Evolutionary conservation across 2,797 vertebrate species (phyloP).

Genomic region (Gastrophryne carolinensis): DNA sequence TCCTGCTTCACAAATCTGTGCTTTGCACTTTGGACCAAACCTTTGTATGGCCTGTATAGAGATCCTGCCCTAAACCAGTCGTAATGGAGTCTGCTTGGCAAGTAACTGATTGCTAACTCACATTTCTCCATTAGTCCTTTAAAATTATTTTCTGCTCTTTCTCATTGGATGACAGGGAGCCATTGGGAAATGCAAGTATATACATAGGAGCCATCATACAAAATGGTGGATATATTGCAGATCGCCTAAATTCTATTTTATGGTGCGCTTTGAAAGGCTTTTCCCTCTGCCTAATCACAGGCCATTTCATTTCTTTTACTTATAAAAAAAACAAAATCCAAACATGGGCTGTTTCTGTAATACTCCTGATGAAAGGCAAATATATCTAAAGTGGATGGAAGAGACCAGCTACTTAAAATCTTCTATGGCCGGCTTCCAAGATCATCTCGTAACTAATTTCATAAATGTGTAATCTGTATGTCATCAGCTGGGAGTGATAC

Average conservation of each 20-base stretch:
- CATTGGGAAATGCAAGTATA: neutral
- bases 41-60: neutral
- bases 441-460: conserved; percentile 15
- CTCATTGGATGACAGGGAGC: neutral
- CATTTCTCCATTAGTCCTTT: neutral
- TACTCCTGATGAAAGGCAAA: neutral
- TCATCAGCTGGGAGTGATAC: conserved; percentile 37
- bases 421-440: conserved; percentile 32
- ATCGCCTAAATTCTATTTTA: neutral
- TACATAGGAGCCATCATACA: neutral
- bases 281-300: neutral
- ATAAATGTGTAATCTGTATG: conserved; percentile 37
- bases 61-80: neutral
- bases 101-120: neutral
- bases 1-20: no score
- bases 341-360: conserved; percentile 17
- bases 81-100: neutral
- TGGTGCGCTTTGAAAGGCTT: neutral
- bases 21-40: no score
- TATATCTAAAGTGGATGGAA: conserved; percentile 12
- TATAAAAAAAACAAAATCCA: neutral
- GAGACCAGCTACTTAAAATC: conserved; percentile 19
- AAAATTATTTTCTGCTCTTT: neutral
- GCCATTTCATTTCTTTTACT: neutral
- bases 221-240: neutral